Conservation (phyloP, 1,140 invertebrate genomes). For the Apis cerana region DNA sequence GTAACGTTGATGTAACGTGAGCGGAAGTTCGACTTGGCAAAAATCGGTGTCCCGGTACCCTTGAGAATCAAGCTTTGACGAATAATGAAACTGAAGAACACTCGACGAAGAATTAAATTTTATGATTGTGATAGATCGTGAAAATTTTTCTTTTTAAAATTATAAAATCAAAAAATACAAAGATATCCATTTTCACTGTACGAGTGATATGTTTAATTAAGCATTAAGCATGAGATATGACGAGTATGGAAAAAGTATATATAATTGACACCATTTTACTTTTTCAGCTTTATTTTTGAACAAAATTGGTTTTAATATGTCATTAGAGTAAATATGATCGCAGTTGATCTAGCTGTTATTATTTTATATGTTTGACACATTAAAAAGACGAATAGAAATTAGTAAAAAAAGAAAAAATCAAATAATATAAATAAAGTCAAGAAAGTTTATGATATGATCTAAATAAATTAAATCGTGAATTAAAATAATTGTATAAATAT, state of each 20-base stretch:
- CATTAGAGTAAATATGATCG: no score
- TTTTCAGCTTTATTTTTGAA: neutral
- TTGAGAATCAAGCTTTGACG: neutral
- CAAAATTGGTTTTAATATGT: no score
- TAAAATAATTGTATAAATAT: no score
- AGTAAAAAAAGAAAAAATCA: no score
- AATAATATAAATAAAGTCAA: no score
- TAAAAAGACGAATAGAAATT: no score
- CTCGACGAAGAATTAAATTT: neutral
- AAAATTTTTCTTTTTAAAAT: no score
- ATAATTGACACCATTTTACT: neutral
- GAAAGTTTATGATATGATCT: no score
- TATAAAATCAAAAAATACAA: no score
- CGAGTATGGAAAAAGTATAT: neutral
- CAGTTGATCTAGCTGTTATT: no score
- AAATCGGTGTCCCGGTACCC: neutral
- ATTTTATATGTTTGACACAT: no score
- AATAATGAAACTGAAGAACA: neutral
- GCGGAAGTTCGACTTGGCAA: slow-evolving; percentile 17
- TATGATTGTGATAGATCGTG: neutral
- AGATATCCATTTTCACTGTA: neutral
- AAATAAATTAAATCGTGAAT: no score
- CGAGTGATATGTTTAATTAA: neutral
- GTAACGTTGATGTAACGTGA: neutral
- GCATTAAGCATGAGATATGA: neutral